These are phyloP conservation scores for Gastrophryne carolinensis DNA, from an alignment of 2,797 vertebrate genomes.

Conservation along the genomic window DNA sequence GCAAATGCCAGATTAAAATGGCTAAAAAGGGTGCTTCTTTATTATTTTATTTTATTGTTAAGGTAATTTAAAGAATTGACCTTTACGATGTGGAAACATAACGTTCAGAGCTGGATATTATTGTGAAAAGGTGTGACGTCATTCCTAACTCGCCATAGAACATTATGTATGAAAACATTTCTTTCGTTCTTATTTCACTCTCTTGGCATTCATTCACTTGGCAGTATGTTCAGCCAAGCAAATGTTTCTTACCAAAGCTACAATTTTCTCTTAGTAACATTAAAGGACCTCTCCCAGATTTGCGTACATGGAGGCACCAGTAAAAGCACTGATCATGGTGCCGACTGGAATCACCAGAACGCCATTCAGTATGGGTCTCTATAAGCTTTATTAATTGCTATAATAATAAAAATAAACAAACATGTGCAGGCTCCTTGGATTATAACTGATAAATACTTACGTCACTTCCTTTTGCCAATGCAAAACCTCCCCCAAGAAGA, in stretches of 20 bases:
- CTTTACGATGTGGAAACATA: too few species aligned
- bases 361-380: background rate
- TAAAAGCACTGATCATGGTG: background rate
- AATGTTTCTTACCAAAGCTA: background rate
- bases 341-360: background rate
- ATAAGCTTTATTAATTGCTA: background rate
- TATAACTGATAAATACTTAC: conserved; percentile 65
- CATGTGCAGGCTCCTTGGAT: background rate
- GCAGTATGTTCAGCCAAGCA: conserved; percentile 3
- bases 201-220: background rate
- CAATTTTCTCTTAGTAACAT: background rate
- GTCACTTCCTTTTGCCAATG: conserved; percentile 90
- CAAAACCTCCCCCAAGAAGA: conserved; percentile 94
- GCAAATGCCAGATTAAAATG: too few species aligned
- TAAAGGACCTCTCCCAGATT: background rate
- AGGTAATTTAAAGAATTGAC: too few species aligned
- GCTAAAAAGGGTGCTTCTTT: too few species aligned
- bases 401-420: background rate
- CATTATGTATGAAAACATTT: background rate
- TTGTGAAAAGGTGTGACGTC: too few species aligned
- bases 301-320: background rate
- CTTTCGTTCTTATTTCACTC: background rate
- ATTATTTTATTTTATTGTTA: too few species aligned
- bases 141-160: background rate
- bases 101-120: too few species aligned